These are phyloP conservation scores for Ruditapes philippinarum DNA, from an alignment of 1,140 invertebrate genomes.

Conservation along the genomic window DNA sequence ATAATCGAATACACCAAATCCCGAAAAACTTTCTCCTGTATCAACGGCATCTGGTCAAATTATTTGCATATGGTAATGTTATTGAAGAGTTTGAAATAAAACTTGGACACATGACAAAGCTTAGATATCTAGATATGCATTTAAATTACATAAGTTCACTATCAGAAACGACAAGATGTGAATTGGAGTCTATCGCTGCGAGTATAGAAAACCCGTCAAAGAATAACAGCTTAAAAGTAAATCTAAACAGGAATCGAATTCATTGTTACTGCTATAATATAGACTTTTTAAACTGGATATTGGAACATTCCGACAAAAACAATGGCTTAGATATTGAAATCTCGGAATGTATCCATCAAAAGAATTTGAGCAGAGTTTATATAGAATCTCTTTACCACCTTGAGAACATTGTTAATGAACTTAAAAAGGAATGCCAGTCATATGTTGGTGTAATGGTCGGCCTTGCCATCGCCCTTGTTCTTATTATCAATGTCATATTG, in stretches of 20 bases:
- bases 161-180: background rate
- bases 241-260: conserved; percentile 7
- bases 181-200: background rate
- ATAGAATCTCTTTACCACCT: background rate
- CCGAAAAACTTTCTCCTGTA: background rate
- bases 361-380: background rate
- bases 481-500: conserved; percentile 8
- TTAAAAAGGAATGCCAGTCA: conserved; percentile 6
- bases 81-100: conserved; percentile 6
- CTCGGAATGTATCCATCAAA: background rate
- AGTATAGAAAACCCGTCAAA: background rate
- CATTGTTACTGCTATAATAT: conserved; percentile 23
- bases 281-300: conserved; percentile 43
- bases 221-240: background rate
- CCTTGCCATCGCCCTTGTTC: background rate
- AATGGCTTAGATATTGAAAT: background rate
- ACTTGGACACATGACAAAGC: conserved; percentile 20
- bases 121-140: background rate
- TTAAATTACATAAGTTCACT: conserved; percentile 7
- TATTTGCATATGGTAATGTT: background rate
- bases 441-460: background rate
- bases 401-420: background rate
- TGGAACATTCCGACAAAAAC: background rate
- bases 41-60: background rate
- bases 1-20: conserved; percentile 3